Percentiles rank a stretch among this genome's conserved stretches.
Evolutionary conservation across 2,888 invertebrate genomes (phyloP).

Genomic region (Mantis religiosa): DNA sequence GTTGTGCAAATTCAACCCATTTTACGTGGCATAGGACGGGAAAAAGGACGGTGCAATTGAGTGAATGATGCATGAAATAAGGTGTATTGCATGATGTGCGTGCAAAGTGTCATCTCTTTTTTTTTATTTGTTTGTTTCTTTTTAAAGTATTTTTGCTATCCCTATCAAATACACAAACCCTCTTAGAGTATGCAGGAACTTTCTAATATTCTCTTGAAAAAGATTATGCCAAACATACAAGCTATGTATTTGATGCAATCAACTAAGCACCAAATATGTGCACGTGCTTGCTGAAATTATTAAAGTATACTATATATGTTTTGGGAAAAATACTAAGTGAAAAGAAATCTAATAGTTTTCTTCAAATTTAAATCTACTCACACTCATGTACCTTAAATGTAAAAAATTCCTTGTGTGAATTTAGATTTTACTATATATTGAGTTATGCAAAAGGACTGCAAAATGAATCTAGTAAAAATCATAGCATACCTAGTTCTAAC

Average conservation of each 20-base stretch:
- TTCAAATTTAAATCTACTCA: neutral
- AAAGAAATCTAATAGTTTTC: neutral
- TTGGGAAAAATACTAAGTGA: neutral
- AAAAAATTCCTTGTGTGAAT: neutral
- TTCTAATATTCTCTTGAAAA: neutral
- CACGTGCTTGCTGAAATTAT: neutral
- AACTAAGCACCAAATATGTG: neutral
- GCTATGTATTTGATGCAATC: neutral
- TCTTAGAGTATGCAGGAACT: neutral
- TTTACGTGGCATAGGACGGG: slow-evolving; percentile 20
- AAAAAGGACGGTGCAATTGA: slow-evolving; percentile 22
- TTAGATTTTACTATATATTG: neutral
- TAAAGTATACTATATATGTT: neutral
- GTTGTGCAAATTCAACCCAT: neutral
- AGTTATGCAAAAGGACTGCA: neutral
- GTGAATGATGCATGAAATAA: slow-evolving; percentile 4
- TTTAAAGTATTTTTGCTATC: neutral
- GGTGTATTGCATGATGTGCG: neutral
- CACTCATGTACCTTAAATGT: neutral
- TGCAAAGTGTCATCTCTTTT: neutral
- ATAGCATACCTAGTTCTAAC: neutral
- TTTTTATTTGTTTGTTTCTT: neutral
- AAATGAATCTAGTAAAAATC: neutral
- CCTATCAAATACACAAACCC: slow-evolving; percentile 3
- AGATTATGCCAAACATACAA: neutral